Evolutionary conservation across 30 jellyfish, hydroid and myxozoan genomes (phyloP), one percentile per base, ranked within the genome.

Genomic region (Sanderia malayensis): DNA sequence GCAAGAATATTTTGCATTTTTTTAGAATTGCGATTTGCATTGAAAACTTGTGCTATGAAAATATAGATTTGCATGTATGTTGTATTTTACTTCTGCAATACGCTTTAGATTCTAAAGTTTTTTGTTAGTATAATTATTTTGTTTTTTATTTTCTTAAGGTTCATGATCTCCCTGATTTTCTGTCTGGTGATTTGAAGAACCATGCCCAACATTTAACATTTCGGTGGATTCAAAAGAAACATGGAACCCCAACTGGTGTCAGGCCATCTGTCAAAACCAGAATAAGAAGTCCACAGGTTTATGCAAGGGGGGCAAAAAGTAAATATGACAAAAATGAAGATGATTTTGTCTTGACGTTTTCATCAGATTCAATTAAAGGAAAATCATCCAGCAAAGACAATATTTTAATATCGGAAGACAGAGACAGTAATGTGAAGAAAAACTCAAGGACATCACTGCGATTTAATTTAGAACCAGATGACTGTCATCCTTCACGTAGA

Each of bases 161-260:
- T 32, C 87, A 76, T 58, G 87, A 76, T 24, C 44, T 76, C 21
- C 87, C 87, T 25, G 87, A 76, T 28, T 76, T 76, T 25, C 78
- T 76, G n/a, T 76, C 87, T 61, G 87, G 87, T 22, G 87, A 76
- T 15, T 53, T 76, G 59, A 75, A 76, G 33, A 76, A 76, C 26
- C 61, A 62, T 31, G 87, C 80, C 1, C 79, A 61, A 31, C 87
- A 76, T 31, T 47, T 61, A 10, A 20, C 47, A 0, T 30, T 76
- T 17, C 24, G 17, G 18, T 76, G 67, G 22, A 19, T 1, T 18
- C 61, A 63, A 44, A 34, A 44, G 15, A 32, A 69, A 13, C 69
- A 73, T 1, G 26, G 27, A 21, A 17, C 47, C 17, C 9, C 53
- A 44, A 44, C 53, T 20, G 31, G 31, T 22, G 20, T 11, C 68